A percentile compares a stretch with the other conserved stretches of the same genome.
Evolutionary conservation across 2,113 vertebrate genomes (phyloP).

Genomic region (Tachycineta bicolor): DNA sequence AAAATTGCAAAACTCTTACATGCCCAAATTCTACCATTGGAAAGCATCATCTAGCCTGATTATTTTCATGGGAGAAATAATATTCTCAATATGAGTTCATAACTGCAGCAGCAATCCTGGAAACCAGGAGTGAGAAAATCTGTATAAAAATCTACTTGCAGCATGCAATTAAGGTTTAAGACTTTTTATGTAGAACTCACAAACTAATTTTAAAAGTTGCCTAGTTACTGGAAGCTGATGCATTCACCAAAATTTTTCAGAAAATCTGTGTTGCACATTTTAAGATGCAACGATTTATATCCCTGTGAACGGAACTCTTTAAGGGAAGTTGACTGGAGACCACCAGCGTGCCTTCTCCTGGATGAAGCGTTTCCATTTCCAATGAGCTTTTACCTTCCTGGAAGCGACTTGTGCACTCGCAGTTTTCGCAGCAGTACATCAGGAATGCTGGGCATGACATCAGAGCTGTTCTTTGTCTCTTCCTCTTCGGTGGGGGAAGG

Average conservation of each 20-base stretch:
- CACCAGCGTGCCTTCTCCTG: not conserved
- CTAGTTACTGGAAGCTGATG: not conserved
- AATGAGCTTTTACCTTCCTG: slow-evolving; percentile 83
- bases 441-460: slow-evolving; percentile 94
- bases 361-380: not conserved
- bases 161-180: not conserved
- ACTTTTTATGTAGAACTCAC: not conserved
- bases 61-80: not conserved
- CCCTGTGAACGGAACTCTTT: not conserved
- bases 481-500: slow-evolving; percentile 72
- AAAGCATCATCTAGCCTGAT: not conserved
- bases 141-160: not conserved
- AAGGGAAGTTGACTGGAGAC: not conserved
- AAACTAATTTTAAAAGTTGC: not conserved
- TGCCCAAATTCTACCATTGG: not conserved
- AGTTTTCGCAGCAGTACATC: slow-evolving; percentile 92
- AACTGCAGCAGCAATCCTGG: not conserved
- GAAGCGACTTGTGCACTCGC: slow-evolving; percentile 86
- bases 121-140: not conserved
- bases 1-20: not conserved
- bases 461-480: slow-evolving; percentile 81
- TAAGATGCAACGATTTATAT: not conserved
- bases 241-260: not conserved
- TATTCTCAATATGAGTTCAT: not conserved
- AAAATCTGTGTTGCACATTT: not conserved